Conservation (phyloP, 2,113 vertebrate species). For the Eulemur macaco region DNA sequence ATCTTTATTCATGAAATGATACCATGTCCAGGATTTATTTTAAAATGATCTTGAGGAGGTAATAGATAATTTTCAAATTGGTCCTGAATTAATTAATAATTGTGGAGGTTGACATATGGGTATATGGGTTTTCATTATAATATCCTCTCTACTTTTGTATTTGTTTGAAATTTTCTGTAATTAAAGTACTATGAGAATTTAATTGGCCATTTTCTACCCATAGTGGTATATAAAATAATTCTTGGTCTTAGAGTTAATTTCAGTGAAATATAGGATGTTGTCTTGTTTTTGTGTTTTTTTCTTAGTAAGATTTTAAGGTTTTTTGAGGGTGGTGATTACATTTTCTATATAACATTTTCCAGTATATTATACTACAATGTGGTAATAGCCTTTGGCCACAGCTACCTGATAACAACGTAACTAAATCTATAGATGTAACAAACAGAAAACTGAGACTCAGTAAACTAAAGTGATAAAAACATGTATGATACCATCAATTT, state of each 20-base stretch:
- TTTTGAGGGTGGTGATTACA: not conserved
- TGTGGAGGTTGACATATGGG: not conserved
- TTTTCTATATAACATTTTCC: not conserved
- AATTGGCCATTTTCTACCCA: not conserved
- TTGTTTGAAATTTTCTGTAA: conserved; percentile 24
- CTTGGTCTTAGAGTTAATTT: not conserved
- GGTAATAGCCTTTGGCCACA: not conserved
- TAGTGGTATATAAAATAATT: not conserved
- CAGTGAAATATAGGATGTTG: not conserved
- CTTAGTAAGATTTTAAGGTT: not conserved
- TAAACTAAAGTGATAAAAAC: not conserved
- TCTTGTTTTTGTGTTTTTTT: not conserved
- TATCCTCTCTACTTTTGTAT: not conserved
- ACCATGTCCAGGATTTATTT: not conserved
- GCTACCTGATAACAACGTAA: not conserved
- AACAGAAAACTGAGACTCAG: not conserved
- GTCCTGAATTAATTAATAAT: not conserved
- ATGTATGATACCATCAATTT: not conserved
- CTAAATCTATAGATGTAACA: not conserved
- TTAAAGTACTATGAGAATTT: not conserved
- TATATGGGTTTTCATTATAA: not conserved
- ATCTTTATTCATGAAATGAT: not conserved
- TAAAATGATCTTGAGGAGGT: not conserved
- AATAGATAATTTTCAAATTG: not conserved
- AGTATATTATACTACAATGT: not conserved